Conservation (phyloP, 2,888 invertebrate genomes). For the Sialis lutaria region DNA sequence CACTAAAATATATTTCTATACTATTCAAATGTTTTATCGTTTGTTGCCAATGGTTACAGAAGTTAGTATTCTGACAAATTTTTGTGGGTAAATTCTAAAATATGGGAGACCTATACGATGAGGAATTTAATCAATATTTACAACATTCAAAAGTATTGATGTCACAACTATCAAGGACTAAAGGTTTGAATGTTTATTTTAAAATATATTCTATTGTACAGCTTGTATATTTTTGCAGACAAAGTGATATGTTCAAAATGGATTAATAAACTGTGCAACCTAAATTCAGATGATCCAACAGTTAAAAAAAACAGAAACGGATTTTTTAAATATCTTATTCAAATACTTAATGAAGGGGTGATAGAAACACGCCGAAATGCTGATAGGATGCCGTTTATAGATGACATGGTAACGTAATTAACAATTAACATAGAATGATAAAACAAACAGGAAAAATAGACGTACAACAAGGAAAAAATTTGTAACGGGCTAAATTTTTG, state of each 20-base stretch:
- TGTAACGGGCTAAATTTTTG: too few relatives aligned
- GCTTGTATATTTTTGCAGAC: constrained; percentile 17
- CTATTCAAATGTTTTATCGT: too few relatives aligned
- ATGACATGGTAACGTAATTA: too few relatives aligned
- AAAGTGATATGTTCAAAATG: constrained; percentile 27
- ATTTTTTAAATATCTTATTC: constrained; percentile 21
- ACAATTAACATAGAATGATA: background rate
- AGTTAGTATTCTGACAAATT: background rate
- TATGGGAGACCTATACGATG: constrained; percentile 25
- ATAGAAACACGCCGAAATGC: background rate
- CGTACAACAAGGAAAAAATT: too few relatives aligned
- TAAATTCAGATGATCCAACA: constrained; percentile 25
- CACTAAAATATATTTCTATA: too few relatives aligned
- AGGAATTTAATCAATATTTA: constrained; percentile 31
- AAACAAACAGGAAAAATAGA: too few relatives aligned
- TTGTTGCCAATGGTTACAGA: too few relatives aligned
- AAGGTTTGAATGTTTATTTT: constrained; percentile 13
- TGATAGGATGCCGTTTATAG: too few relatives aligned
- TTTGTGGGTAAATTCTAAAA: background rate
- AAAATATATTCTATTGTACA: background rate
- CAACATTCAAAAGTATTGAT: constrained; percentile 27
- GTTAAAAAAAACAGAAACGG: constrained; percentile 34
- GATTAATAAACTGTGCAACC: constrained; percentile 24
- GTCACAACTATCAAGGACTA: constrained; percentile 21
- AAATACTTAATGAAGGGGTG: background rate